Evolutionary conservation across 1,140 invertebrate species (phyloP), one percentile per base, ranked within the genome.

Genomic region (Drosophila albomicans): DNA sequence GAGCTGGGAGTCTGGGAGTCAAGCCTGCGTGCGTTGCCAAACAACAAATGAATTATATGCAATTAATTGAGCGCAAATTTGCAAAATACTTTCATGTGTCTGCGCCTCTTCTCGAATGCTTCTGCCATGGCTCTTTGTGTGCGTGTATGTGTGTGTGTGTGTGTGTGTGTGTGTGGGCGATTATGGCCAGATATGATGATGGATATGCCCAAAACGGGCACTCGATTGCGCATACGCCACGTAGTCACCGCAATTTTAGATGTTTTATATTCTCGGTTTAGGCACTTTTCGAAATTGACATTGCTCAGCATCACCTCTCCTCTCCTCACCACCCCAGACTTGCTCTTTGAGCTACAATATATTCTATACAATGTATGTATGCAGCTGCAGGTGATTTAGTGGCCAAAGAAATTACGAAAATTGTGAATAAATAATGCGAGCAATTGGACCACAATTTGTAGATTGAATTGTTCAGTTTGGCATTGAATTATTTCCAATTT

Each of bases 61-160:
- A 89, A 91, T 89, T 89, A 89, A 89, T 89, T 89, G 86, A 89
- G 86, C 86, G 86, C 86, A 90, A 89, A 90, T 89, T 89, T 89
- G 86, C 85, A 89, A 89, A 89, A 89, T 89, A 89, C 78, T 89
- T 89, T 90, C 59, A 79, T 82, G 78, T 78, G 81, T 81, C 75
- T 75, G 75, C 66, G 75, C 66, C 80, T 77, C 48, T 13, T 57
- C 15, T 35, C 49, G 30, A 35, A 30, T 49, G 13, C 10, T 10
- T 41, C 6, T 13, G 10, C 15, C 10, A n/a, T 49, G 10, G 41
- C 8, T 45, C 35, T 20, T 48, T 49, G 16, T 15, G 48, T 49
- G 61, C 6, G 25, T 30, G 11, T n/a, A 1, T 35, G 32, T 5
- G 59, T 41, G 48, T 46, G 66, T 57, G 52, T 28, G 48, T 46